Evolutionary conservation across 1,140 invertebrate genomes (phyloP).

Genomic region (Whitmania pigra): DNA sequence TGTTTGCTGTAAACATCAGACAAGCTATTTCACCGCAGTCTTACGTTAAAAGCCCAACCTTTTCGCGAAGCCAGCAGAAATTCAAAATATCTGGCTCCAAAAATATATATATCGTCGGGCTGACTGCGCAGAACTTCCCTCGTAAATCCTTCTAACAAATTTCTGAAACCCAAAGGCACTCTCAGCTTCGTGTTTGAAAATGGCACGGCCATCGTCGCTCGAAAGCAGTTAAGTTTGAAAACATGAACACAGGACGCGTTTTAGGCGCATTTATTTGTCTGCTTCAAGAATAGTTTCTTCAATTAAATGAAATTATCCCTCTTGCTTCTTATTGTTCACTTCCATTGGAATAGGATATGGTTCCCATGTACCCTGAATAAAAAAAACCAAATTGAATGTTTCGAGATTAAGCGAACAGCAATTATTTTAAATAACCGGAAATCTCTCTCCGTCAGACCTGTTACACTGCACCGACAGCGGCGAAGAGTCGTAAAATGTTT

Average conservation of each 20-base stretch:
- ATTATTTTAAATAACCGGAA: slow-evolving; percentile 48
- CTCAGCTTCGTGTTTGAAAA: slow-evolving; percentile 45
- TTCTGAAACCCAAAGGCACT: slow-evolving; percentile 54
- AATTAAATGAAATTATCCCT: too few relatives aligned
- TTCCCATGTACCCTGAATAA: too few relatives aligned
- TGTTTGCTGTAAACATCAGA: not conserved
- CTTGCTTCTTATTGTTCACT: too few relatives aligned
- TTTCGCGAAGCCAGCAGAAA: slow-evolving; percentile 47
- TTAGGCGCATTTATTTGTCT: too few relatives aligned
- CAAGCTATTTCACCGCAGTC: not conserved
- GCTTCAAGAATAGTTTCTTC: too few relatives aligned
- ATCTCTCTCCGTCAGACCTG: slow-evolving; percentile 67
- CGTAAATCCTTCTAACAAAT: slow-evolving; percentile 53
- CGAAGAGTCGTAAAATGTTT: slow-evolving; percentile 65
- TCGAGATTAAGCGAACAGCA: too few relatives aligned
- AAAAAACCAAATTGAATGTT: too few relatives aligned
- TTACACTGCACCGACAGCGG: slow-evolving; percentile 92
- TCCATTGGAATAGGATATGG: too few relatives aligned
- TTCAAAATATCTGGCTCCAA: slow-evolving; percentile 54
- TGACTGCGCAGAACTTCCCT: slow-evolving; percentile 52
- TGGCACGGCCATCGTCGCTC: slow-evolving; percentile 28
- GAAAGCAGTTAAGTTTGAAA: too few relatives aligned
- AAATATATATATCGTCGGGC: slow-evolving; percentile 53
- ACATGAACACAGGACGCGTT: too few relatives aligned
- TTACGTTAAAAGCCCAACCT: slow-evolving; percentile 30